Conservation (phyloP, 2,888 invertebrate genomes). For the Blera fallax region DNA sequence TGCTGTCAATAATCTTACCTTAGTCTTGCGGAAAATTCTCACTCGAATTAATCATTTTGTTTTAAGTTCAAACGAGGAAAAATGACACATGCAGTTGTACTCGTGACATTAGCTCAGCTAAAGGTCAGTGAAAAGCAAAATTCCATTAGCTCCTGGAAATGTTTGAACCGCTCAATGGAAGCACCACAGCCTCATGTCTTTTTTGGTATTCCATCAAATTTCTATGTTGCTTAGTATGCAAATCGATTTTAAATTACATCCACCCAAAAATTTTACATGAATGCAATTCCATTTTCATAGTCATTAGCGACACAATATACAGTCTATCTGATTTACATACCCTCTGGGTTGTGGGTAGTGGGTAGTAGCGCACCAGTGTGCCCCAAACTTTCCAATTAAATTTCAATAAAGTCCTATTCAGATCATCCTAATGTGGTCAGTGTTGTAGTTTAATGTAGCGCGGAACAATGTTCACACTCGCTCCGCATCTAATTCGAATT, state of each 20-base stretch:
- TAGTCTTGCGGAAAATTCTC: too few relatives aligned
- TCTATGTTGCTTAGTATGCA: neutral
- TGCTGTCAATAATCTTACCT: too few relatives aligned
- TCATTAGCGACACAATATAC: conserved; percentile 16
- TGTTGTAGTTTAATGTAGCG: conserved; percentile 12
- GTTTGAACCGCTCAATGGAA: too few relatives aligned
- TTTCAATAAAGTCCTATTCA: conserved; percentile 56
- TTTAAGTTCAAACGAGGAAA: too few relatives aligned
- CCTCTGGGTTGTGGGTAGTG: neutral
- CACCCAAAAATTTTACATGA: neutral
- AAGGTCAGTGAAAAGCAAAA: too few relatives aligned
- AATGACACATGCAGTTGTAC: too few relatives aligned
- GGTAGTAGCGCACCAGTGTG: neutral
- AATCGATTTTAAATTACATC: conserved; percentile 21
- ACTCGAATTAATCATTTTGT: too few relatives aligned
- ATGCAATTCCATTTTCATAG: neutral
- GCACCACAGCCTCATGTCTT: neutral
- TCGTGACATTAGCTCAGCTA: too few relatives aligned
- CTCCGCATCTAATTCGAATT: conserved; percentile 53
- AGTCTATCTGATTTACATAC: neutral
- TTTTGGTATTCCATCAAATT: neutral
- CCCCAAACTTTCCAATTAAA: conserved; percentile 60
- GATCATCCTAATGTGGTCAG: conserved; percentile 40
- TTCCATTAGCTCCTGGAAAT: too few relatives aligned
- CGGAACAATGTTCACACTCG: conserved; percentile 26